Base-by-base conservation (phyloP, 2,797 vertebrate genomes). In the Scarus forsteni region DNA sequence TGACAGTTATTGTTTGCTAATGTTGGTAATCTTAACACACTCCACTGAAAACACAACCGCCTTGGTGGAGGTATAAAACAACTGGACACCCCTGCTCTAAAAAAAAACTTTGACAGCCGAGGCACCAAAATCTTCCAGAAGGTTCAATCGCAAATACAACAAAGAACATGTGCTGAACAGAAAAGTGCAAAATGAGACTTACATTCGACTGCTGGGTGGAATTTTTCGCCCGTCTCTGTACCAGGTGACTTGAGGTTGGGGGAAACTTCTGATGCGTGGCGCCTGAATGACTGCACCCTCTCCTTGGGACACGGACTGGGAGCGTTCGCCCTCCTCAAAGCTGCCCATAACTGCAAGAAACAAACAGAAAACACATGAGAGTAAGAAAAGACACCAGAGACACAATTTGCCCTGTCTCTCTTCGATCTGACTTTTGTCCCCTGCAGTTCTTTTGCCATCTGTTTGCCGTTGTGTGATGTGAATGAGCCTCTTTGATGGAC, bases 241-340 rank as follows among this genome's bases (percentile, higher is more conserved):
- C 98, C 98, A 99, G 49, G 97, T 99, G 90, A 99, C 97, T 87
- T 99, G 98, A 0, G 98, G 98, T 64, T 93, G 96, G 4, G 98
- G 98, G 82, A 98, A 99, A 88, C 97, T 99, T 91, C 95, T 92
- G 45, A 99, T 99, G 81, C 78, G 95, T 0, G 98, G 98, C 0
- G 97, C 96, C 0, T 39, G 90, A 82, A 99, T 88, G 7, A 98
- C 95, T 0, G 97, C 98, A 0, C 97, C 98, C 64, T 98, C 96
- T 3, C 98, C 98, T 5, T 99, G 98, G 18, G 97, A 97, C 67
- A 99, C 92, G 0, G 92, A 94, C 90, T 97, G 96, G 68, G 75
- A 73, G 1, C 93, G 89, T 84, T 98, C 97, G 0, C 94, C 89
- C 68, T 97, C 97, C 83, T 98, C 98, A 0, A 99, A 99, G 89